A percentile compares a stretch with the other conserved stretches of the same genome.
Evolutionary conservation across 2,888 invertebrate species (phyloP).

Genomic region (Azorinus chamasolen): DNA sequence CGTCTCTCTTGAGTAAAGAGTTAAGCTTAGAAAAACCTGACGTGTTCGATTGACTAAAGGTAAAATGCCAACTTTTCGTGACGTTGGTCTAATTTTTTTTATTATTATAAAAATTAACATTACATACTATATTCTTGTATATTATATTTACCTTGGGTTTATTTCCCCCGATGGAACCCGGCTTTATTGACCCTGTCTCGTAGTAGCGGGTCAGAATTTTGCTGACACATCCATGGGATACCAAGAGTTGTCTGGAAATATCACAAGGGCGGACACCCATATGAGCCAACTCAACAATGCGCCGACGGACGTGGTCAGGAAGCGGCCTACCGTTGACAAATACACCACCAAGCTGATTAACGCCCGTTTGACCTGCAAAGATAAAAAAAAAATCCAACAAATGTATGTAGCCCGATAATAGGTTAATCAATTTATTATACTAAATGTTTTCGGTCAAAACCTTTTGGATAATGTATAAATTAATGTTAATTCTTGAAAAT

Average conservation of each 20-base stretch:
- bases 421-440: too few relatives aligned
- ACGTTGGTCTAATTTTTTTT: too few relatives aligned
- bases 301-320: constrained; percentile 96
- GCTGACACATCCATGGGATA: constrained; percentile 98
- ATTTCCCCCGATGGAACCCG: constrained; percentile 97
- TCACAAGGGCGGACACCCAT: constrained; percentile 98
- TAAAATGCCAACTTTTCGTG: too few relatives aligned
- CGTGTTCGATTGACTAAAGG: too few relatives aligned
- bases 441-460: too few relatives aligned
- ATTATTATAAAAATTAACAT: too few relatives aligned
- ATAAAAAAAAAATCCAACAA: not conserved
- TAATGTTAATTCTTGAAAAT: too few relatives aligned
- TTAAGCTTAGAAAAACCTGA: too few relatives aligned
- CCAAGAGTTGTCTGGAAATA: constrained; percentile 97
- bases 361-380: constrained; percentile 95
- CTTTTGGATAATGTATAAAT: too few relatives aligned
- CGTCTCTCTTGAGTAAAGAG: too few relatives aligned
- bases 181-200: constrained; percentile 98
- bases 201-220: constrained; percentile 98
- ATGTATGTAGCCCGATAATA: too few relatives aligned
- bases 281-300: constrained; percentile 97
- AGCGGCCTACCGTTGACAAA: constrained; percentile 99
- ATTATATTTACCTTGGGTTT: constrained; percentile 95
- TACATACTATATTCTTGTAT: not conserved
- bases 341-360: constrained; percentile 98